Conservation (phyloP, 1,140 invertebrate genomes). For the Zaprionus vittiger region DNA sequence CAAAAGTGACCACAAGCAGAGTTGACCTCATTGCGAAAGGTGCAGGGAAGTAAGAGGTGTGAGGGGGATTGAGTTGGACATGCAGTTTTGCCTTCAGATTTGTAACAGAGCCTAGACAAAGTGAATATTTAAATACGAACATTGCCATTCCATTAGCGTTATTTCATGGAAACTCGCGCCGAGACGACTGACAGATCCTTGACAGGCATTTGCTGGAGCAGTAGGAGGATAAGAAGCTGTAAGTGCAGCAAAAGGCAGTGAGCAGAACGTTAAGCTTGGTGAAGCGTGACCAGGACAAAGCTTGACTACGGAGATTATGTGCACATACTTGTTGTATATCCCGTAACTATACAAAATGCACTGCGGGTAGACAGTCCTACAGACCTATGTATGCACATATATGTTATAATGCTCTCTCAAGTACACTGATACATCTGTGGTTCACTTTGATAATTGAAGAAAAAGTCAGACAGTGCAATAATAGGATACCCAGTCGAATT, state of each 20-base stretch:
- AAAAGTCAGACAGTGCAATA: too few relatives aligned
- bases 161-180: constrained; percentile 27
- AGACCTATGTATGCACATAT: too few relatives aligned
- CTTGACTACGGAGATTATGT: background rate
- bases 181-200: constrained; percentile 12
- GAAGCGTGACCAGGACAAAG: constrained; percentile 30
- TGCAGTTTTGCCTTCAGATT: constrained; percentile 5
- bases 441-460: too few relatives aligned
- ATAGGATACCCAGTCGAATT: too few relatives aligned
- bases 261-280: constrained; percentile 1
- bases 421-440: too few relatives aligned
- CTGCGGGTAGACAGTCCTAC: background rate
- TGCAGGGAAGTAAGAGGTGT: background rate
- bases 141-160: constrained; percentile 60
- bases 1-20: background rate
- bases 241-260: background rate
- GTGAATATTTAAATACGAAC: constrained; percentile 30
- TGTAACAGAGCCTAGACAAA: background rate
- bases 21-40: constrained; percentile 4
- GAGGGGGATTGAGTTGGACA: background rate
- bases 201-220: background rate
- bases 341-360: background rate
- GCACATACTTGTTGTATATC: background rate
- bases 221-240: background rate
- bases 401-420: too few relatives aligned